Conservation (phyloP, 2,888 invertebrate species). For the Papilio gigon region DNA sequence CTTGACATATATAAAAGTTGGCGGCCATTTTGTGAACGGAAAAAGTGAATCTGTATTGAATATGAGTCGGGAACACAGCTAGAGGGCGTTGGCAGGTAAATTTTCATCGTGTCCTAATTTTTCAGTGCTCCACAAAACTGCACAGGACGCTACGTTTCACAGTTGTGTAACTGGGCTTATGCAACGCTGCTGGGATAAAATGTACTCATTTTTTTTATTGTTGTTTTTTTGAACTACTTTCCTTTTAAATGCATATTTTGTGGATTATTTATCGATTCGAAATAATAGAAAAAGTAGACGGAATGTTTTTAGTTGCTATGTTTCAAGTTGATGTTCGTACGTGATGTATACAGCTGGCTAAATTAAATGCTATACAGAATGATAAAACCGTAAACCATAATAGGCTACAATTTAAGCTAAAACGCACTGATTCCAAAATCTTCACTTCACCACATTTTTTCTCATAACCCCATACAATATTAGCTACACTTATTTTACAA, state of each 20-base stretch:
- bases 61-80: constrained; percentile 19
- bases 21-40: constrained; percentile 27
- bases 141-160: constrained; percentile 16
- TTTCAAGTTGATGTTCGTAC: no score
- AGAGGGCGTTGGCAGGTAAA: constrained; percentile 31
- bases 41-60: constrained; percentile 35
- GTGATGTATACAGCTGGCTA: no score
- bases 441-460: no score
- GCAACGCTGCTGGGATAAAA: constrained; percentile 21
- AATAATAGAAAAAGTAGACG: neutral
- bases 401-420: no score
- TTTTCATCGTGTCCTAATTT: constrained; percentile 33
- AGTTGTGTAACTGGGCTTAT: constrained; percentile 21
- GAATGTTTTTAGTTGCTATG: no score
- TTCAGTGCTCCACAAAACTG: constrained; percentile 24
- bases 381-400: no score
- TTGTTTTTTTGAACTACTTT: constrained; percentile 6
- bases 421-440: no score
- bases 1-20: constrained; percentile 28
- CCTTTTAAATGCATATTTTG: constrained; percentile 4
- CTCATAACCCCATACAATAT: no score
- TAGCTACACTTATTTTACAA: no score
- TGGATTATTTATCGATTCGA: neutral
- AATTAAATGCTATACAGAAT: no score
- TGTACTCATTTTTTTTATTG: neutral